Base-by-base conservation (phyloP, 2,888 invertebrate genomes). In the Dryococelus australis region DNA sequence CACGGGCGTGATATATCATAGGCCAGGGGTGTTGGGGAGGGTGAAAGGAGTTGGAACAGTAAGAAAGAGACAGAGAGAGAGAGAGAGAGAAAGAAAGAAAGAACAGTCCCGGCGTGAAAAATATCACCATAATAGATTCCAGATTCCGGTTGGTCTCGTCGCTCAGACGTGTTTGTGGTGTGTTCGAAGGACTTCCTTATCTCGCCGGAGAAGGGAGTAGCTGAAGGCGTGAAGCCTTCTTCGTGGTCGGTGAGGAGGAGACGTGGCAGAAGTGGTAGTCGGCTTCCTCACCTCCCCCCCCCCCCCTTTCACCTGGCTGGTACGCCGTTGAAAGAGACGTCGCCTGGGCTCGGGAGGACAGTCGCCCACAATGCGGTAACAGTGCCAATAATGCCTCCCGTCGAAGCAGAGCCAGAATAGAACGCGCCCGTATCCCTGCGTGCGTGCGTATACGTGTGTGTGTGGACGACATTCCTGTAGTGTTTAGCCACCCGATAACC, bases 71-170 rank as follows among this genome's bases (percentile, higher is more conserved):
- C n/a, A n/a, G n/a, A n/a, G n/a, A 16, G 65, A 65, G 24, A 24
- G 65, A 65, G 65, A 65, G 24, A n/a, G 65, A 65, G 65, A n/a
- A 16, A 47, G 2, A 47, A 8, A 65, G 65, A 65, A 16, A 65
- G 65, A 65, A 65, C 65, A 65, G 65, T 65, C 65, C 65, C n/a
- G n/a, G 65, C 65, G 65, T 65, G 65, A n/a, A 65, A 65, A 65
- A 65, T 65, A 65, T 65, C 65, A 65, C 65, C 65, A 65, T 65
- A 65, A 65, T 65, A 65, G 65, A 65, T 65, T 65, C 65, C 65
- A 65, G 65, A 65, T 65, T 65, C 65, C 65, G 65, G 65, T 65
- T 65, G 65, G 65, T 65, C 65, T 65, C 65, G 65, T 65, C 65
- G 24, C 65, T 65, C 65, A 8, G 65, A 65, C 65, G 65, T 65